These are phyloP conservation scores for Colistium nudipinnis DNA, from an alignment of 2,113 vertebrate genomes.

Conservation along the genomic window DNA sequence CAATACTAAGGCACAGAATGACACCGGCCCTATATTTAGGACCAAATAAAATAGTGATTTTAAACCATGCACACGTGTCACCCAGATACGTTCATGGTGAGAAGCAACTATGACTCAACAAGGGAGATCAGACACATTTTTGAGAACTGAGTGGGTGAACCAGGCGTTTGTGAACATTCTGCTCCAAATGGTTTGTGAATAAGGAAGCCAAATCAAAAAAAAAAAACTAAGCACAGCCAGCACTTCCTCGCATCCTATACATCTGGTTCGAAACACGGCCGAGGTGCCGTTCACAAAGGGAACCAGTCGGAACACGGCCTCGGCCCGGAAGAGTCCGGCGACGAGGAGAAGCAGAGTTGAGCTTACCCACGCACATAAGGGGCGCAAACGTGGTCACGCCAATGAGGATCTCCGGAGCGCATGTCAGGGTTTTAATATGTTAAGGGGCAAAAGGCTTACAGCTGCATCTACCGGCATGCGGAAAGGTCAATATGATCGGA, in stretches of 20 bases:
- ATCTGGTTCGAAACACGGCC: conserved; percentile 36
- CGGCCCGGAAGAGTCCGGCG: not conserved
- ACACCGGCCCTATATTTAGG: too few relatives aligned
- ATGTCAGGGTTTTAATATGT: conserved; percentile 50
- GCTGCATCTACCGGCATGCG: conserved; percentile 42
- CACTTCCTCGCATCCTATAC: conserved; percentile 63
- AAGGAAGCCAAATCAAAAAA: conserved; percentile 70
- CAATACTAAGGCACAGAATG: too few relatives aligned
- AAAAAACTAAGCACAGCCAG: conserved; percentile 60
- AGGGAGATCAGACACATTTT: conserved; percentile 36
- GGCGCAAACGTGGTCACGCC: conserved; percentile 19
- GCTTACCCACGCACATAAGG: conserved; percentile 23
- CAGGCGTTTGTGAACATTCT: conserved; percentile 42
- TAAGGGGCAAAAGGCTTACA: conserved; percentile 44
- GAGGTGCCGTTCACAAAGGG: conserved; percentile 39
- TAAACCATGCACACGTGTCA: not conserved
- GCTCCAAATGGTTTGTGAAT: conserved; percentile 45
- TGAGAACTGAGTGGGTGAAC: conserved; percentile 58
- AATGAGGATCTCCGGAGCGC: conserved; percentile 31
- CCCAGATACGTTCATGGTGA: not conserved
- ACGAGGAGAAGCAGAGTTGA: conserved; percentile 1
- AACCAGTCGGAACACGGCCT: conserved; percentile 29
- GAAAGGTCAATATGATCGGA: conserved; percentile 74
- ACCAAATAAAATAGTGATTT: not conserved
- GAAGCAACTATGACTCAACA: conserved; percentile 35